A percentile compares a stretch with the other conserved stretches of the same genome.
Evolutionary conservation across 2,888 invertebrate genomes (phyloP).

Genomic region (Melieria omissa): DNA sequence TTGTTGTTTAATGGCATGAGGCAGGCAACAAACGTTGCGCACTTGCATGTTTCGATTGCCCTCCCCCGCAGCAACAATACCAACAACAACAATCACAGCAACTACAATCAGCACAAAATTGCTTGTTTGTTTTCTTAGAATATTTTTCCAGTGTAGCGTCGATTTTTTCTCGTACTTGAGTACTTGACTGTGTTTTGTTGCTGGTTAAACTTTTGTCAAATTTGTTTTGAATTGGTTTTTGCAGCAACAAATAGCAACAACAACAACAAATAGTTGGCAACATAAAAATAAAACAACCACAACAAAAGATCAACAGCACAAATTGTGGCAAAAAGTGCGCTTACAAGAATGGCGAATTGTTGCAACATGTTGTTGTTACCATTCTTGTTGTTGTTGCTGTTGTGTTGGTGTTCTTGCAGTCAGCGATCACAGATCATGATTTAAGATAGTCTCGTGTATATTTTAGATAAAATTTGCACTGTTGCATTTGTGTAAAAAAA

Average conservation of each 20-base stretch:
- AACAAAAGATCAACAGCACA: too few species aligned
- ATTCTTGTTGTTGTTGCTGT: slow-evolving; percentile 26
- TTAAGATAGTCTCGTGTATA: slow-evolving; percentile 28
- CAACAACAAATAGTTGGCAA: too few species aligned
- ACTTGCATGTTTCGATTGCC: not conserved
- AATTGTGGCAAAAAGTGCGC: too few species aligned
- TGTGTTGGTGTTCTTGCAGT: not conserved
- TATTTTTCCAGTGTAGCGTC: not conserved
- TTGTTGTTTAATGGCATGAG: not conserved
- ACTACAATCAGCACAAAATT: too few species aligned
- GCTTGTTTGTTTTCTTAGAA: too few species aligned
- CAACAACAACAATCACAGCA: too few species aligned
- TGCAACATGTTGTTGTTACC: slow-evolving; percentile 11
- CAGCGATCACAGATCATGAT: slow-evolving; percentile 27
- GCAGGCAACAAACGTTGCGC: slow-evolving; percentile 4
- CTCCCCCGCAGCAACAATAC: not conserved
- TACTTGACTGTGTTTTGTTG: not conserved
- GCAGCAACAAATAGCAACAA: not conserved
- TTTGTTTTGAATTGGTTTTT: slow-evolving; percentile 3
- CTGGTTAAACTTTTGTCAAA: slow-evolving; percentile 13
- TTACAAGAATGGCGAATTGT: not conserved
- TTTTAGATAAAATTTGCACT: slow-evolving; percentile 29
- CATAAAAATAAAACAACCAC: too few species aligned
- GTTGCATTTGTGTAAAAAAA: slow-evolving; percentile 3
- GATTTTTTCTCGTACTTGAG: not conserved